phyloP scores from a whole-genome alignment of 2,113 vertebrate species.

The Sorex fumeus region DNA sequence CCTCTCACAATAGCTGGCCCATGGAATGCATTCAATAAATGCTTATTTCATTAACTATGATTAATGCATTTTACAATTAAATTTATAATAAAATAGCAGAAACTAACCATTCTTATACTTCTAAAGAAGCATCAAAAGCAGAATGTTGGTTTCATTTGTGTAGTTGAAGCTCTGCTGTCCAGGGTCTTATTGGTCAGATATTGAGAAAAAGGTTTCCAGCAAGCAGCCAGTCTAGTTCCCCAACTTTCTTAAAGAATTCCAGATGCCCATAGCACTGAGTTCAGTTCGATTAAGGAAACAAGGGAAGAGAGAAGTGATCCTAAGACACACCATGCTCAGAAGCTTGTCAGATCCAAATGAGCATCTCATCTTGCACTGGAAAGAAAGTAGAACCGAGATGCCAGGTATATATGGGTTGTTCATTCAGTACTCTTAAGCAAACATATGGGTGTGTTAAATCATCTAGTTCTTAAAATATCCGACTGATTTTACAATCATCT shows the following conservation, averaged over 20 bases:
- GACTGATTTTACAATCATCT: conserved; percentile 27
- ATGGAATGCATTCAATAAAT: background rate
- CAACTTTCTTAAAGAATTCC: background rate
- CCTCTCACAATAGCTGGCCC: conserved; percentile 18
- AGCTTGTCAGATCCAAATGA: background rate
- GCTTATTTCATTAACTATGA: background rate
- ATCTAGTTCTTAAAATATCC: conserved; percentile 35
- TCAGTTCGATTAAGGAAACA: background rate
- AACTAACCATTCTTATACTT: background rate
- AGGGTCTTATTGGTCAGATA: too few species aligned
- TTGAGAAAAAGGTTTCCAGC: background rate
- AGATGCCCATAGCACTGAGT: background rate
- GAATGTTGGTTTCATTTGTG: background rate
- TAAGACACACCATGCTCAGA: accelerated
- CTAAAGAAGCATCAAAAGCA: background rate
- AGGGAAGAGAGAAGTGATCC: background rate
- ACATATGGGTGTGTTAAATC: conserved; percentile 27
- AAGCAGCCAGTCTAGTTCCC: background rate
- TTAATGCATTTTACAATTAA: background rate
- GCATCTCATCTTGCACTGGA: background rate
- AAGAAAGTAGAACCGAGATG: background rate
- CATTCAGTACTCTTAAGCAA: background rate
- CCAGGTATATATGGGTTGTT: background rate
- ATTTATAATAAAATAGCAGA: conserved; percentile 40
- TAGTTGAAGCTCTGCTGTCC: background rate